Evolutionary conservation across 2,113 vertebrate genomes (phyloP), one percentile per base, ranked within the genome.

Genomic region (Mustela nigripes): DNA sequence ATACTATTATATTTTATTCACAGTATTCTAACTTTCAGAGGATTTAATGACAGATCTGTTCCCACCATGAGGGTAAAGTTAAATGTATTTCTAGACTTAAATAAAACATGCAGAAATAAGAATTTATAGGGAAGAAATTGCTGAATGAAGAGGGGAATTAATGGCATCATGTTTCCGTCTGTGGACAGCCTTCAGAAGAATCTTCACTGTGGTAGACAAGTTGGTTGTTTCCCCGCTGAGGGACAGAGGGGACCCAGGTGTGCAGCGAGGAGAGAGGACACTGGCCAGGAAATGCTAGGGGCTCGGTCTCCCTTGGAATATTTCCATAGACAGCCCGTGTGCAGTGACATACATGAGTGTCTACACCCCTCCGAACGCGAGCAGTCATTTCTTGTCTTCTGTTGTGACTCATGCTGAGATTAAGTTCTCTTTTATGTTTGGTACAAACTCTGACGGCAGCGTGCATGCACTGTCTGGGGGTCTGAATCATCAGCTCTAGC

Each of bases 1-100:
- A 84, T 69, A 62, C 18, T 67, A 21, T 73, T 74, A 48, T 69
- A 84, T 89, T 89, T 84, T 89, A 84, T 84, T 96, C 79, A 93
- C 48, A n/a, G 33, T 50, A 84, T n/a, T 89, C 79, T 56, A 74
- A 81, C 76, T 78, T 93, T 84, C 48, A 84, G 39, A 48, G 67
- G 31, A 89, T 82, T 82, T 60, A 89, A 89, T 89, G 78, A 81
- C 56, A 82, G 58, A 92, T 56, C 21, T 65, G 83, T 65, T 82
- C 22, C 42, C 84, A 82, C 56, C 36, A 36, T 39, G 28, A 88
- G 24, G 88, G 28, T 63, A 22, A 89, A 82, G 7, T 73, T 74
- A 82, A 92, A 58, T 56, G 36, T 31, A 60, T 76, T 89, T 15
- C 15, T 33, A 78, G 58, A 36, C 67, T 88, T 88, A 93, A 88